These are phyloP conservation scores for Cyaniris semiargus DNA, from an alignment of 2,888 invertebrate species.

Conservation along the genomic window DNA sequence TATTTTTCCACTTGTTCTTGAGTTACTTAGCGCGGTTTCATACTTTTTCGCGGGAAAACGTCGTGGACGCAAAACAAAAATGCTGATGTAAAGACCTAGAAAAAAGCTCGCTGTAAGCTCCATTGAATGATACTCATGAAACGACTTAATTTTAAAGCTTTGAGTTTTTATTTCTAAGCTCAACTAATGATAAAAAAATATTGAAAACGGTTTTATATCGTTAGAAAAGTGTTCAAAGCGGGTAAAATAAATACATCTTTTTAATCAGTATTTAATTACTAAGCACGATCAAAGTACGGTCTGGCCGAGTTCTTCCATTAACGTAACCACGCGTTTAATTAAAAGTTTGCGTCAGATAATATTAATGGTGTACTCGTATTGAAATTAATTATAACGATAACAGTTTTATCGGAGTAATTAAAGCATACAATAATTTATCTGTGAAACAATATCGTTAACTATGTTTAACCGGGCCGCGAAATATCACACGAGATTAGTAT, in stretches of 20 bases:
- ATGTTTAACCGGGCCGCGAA: conserved; percentile 31
- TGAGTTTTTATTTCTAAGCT: background rate
- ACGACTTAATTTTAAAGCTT: background rate
- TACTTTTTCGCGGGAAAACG: background rate
- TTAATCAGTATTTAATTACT: conserved; percentile 20
- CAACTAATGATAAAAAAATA: background rate
- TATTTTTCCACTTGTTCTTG: background rate
- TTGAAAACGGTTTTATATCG: background rate
- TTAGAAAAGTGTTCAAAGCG: background rate
- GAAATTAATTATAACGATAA: conserved; percentile 40
- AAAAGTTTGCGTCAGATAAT: conserved; percentile 40
- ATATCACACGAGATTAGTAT: background rate
- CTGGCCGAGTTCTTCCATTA: conserved; percentile 27
- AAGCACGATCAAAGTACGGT: conserved; percentile 20
- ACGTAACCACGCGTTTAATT: conserved; percentile 40
- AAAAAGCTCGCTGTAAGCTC: background rate
- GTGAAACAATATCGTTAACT: conserved; percentile 37
- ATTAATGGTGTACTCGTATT: conserved; percentile 41
- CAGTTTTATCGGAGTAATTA: conserved; percentile 39
- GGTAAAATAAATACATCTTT: background rate
- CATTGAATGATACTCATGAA: background rate
- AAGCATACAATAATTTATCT: conserved; percentile 39
- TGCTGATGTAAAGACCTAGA: background rate
- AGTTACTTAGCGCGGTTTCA: background rate
- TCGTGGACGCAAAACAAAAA: background rate